A percentile compares a stretch with the other conserved stretches of the same genome.
These are phyloP conservation scores for Camponotus vicinus DNA, from an alignment of 1,140 invertebrate genomes.

Conservation along the genomic window DNA sequence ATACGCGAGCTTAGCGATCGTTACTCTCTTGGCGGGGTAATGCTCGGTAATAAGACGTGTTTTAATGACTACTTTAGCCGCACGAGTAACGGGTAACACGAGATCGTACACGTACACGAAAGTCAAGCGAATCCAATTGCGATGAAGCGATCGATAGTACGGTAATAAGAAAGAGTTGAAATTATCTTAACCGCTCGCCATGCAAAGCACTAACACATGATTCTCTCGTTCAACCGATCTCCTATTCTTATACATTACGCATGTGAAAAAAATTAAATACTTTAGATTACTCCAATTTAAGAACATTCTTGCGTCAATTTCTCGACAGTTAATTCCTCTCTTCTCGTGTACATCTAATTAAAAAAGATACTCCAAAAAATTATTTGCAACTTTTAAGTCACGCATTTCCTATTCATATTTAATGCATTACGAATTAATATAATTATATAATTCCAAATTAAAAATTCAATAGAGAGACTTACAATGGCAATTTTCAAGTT, in stretches of 20 bases:
- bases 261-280: background rate
- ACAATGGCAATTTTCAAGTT: background rate
- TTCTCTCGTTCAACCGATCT: background rate
- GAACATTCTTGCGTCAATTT: background rate
- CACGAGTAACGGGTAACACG: conserved; percentile 31
- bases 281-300: conserved; percentile 3
- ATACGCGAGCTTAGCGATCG: conserved; percentile 64
- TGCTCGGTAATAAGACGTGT: conserved; percentile 64
- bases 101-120: conserved; percentile 1
- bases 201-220: conserved; percentile 18
- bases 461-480: background rate
- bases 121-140: conserved; percentile 46
- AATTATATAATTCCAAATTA: background rate
- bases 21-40: conserved; percentile 62
- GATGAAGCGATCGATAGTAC: conserved; percentile 22
- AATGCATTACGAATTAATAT: background rate
- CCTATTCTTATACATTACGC: background rate
- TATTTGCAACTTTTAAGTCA: background rate
- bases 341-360: background rate
- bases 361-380: background rate
- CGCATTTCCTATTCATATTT: background rate
- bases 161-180: background rate
- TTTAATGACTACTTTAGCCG: conserved; percentile 50
- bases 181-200: conserved; percentile 34
- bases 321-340: no score